A percentile compares a stretch with the other conserved stretches of the same genome.
Conservation (phyloP, 2,113 vertebrate genomes). For the Aegotheles bennettii region DNA sequence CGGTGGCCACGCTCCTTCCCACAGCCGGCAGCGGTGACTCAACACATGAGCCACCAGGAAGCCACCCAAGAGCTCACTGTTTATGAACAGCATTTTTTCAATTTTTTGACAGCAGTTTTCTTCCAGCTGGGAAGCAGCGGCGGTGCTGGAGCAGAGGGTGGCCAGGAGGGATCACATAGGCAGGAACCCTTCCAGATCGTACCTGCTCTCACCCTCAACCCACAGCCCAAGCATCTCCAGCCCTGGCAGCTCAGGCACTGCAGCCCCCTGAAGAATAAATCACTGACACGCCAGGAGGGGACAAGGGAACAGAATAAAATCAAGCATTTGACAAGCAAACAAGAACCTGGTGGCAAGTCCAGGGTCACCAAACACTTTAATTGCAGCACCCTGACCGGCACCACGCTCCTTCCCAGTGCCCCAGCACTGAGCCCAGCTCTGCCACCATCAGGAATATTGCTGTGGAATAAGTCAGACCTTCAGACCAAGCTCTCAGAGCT, state of each 20-base stretch:
- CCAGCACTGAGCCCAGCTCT: too few relatives aligned
- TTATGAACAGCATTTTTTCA: background rate
- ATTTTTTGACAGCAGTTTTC: background rate
- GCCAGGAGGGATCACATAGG: background rate
- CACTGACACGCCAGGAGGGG: background rate
- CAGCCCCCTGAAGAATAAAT: background rate
- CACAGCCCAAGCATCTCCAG: background rate
- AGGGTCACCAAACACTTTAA: background rate
- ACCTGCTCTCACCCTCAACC: background rate
- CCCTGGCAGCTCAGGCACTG: rapidly evolving
- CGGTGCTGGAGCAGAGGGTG: background rate
- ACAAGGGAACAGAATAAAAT: background rate
- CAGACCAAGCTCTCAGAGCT: background rate
- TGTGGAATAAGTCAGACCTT: background rate
- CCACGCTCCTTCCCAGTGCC: too few relatives aligned
- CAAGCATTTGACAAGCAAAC: background rate
- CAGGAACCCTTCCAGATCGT: too few relatives aligned
- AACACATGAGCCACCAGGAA: background rate
- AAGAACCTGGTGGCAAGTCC: background rate
- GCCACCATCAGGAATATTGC: background rate
- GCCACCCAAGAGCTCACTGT: background rate
- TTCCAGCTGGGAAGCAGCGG: background rate
- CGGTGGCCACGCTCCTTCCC: background rate
- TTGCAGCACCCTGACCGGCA: too few relatives aligned
- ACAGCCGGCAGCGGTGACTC: background rate